Evolutionary conservation across 2,888 invertebrate species (phyloP).

Genomic region (Scaptomyza polygonia): DNA sequence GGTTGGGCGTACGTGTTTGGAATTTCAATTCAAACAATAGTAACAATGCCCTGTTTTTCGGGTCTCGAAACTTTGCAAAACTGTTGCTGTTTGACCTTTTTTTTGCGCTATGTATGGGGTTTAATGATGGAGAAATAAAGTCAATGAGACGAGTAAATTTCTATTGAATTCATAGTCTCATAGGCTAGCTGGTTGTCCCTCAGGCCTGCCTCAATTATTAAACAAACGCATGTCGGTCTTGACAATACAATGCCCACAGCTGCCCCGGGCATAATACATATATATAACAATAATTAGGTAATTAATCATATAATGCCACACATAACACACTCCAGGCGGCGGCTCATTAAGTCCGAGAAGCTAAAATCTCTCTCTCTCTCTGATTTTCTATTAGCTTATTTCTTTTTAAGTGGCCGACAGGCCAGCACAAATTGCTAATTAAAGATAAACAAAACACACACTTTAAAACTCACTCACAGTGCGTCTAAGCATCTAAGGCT

Average conservation of each 20-base stretch:
- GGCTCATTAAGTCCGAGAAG: slow-evolving; percentile 59
- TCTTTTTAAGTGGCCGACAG: not conserved
- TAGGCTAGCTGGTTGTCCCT: not conserved
- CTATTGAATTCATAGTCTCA: not conserved
- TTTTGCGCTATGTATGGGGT: not conserved
- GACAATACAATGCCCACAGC: slow-evolving; percentile 51
- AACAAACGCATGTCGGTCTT: slow-evolving; percentile 44
- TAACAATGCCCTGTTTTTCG: slow-evolving; percentile 29
- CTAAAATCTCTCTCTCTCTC: not conserved
- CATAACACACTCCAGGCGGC: slow-evolving; percentile 27
- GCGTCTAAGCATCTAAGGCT: slow-evolving; percentile 12
- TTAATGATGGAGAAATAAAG: slow-evolving; percentile 18
- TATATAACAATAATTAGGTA: slow-evolving; percentile 68
- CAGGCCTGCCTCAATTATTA: slow-evolving; percentile 45
- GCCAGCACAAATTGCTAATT: slow-evolving; percentile 59
- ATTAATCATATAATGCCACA: slow-evolving; percentile 63
- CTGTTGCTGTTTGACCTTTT: slow-evolving; percentile 56
- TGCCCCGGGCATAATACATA: slow-evolving; percentile 46
- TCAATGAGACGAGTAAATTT: slow-evolving; percentile 28
- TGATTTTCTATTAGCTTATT: too few relatives aligned
- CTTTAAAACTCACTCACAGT: slow-evolving; percentile 57
- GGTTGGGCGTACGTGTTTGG: slow-evolving; percentile 44
- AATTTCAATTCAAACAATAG: slow-evolving; percentile 55
- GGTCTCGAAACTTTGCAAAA: slow-evolving; percentile 17
- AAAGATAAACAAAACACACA: slow-evolving; percentile 69